phyloP scores from a whole-genome alignment of 2,797 vertebrate genomes.

The Falco peregrinus region DNA sequence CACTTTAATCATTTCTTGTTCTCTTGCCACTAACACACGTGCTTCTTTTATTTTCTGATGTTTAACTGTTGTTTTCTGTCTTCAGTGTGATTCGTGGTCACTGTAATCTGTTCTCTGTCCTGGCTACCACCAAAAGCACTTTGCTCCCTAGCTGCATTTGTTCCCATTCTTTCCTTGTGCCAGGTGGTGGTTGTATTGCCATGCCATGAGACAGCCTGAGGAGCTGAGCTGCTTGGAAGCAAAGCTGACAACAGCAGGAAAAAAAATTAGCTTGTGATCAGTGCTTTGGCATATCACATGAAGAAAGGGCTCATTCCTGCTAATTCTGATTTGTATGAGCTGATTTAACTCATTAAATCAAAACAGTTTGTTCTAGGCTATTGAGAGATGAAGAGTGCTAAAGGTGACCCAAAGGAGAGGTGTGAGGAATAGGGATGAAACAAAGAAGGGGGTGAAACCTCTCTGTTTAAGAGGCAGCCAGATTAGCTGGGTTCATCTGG shows the following conservation, averaged over 20 bases:
- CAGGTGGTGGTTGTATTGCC: background rate
- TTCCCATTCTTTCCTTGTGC: background rate
- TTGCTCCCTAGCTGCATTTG: background rate
- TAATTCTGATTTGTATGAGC: background rate
- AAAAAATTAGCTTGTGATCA: background rate
- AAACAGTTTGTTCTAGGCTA: background rate
- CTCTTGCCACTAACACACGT: background rate
- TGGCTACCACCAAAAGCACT: background rate
- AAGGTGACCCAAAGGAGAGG: background rate
- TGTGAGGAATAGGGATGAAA: background rate
- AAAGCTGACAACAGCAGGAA: background rate
- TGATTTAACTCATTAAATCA: background rate
- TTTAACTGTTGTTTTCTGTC: background rate
- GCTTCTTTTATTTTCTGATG: background rate
- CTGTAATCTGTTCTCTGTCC: background rate
- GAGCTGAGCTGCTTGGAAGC: background rate
- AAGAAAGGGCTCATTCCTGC: background rate
- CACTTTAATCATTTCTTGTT: background rate
- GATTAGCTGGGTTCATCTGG: background rate
- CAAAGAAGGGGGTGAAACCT: background rate
- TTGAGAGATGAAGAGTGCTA: background rate
- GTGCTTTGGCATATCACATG: background rate
- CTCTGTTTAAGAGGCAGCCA: background rate
- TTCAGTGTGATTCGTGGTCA: background rate
- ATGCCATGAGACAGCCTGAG: background rate